Evolutionary conservation across 2,888 invertebrate species (phyloP).

Genomic region (Apoderus coryli): DNA sequence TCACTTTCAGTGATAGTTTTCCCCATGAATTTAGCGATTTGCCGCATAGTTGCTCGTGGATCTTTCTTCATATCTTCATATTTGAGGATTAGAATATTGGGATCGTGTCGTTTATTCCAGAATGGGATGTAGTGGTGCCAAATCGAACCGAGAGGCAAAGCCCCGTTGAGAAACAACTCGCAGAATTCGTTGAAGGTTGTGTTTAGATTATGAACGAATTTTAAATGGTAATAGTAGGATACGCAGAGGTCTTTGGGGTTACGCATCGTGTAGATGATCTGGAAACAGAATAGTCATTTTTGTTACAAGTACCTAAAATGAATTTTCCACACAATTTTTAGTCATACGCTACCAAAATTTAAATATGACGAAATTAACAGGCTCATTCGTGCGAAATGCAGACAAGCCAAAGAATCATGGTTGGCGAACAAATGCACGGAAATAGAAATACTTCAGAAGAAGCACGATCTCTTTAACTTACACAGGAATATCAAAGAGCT

Average conservation of each 20-base stretch:
- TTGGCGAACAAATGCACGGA: no score
- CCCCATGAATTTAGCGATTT: constrained; percentile 58
- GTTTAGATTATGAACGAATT: constrained; percentile 46
- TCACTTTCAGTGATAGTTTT: constrained; percentile 51
- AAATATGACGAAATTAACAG: no score
- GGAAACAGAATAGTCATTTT: constrained; percentile 14
- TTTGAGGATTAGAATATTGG: constrained; percentile 61
- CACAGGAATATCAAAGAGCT: no score
- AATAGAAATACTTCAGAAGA: no score
- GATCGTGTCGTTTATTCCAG: constrained; percentile 54
- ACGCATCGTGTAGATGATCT: constrained; percentile 77
- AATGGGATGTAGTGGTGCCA: constrained; percentile 49
- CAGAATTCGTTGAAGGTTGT: constrained; percentile 57
- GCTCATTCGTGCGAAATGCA: no score
- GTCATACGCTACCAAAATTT: no score
- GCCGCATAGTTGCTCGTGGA: constrained; percentile 37
- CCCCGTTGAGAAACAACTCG: constrained; percentile 54
- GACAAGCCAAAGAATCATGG: no score
- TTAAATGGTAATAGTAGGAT: constrained; percentile 76
- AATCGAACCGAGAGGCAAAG: constrained; percentile 47
- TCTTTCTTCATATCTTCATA: constrained; percentile 75
- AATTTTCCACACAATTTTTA: no score
- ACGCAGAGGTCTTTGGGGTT: constrained; percentile 86
- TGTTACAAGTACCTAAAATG: no score
- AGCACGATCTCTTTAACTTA: no score